Conservation (phyloP, 2,113 vertebrate genomes). For the Malurus cyaneus region DNA sequence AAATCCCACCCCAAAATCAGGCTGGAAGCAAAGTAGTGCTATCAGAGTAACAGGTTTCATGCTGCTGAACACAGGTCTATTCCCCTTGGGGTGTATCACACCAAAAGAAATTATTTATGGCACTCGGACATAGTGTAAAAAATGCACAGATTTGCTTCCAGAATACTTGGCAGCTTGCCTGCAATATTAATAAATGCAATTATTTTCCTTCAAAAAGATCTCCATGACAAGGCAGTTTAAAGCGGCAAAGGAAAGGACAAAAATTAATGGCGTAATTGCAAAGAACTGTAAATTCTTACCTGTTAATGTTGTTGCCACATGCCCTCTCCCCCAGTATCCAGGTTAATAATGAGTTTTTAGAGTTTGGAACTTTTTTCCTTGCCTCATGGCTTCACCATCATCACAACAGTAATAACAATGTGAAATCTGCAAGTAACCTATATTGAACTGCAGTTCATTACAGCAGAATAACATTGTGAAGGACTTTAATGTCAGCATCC, state of each 20-base stretch:
- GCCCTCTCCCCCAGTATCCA: not conserved
- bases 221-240: not conserved
- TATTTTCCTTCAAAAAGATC: not conserved
- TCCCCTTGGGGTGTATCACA: not conserved
- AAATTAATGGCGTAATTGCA: not conserved
- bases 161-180: not conserved
- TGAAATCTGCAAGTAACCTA: not conserved
- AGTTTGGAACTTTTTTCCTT: not conserved
- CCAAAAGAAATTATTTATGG: not conserved
- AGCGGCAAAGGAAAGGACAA: not conserved
- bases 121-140: not conserved
- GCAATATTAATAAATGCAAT: not conserved
- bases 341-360: not conserved
- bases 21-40: not conserved
- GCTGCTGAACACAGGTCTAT: not conserved
- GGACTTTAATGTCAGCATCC: not conserved
- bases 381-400: not conserved
- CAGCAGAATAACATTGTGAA: not conserved
- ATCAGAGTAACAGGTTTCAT: not conserved
- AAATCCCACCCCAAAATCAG: not conserved
- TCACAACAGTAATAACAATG: not conserved
- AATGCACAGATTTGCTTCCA: not conserved
- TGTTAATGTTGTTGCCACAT: not conserved
- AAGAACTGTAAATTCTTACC: slow-evolving; percentile 4
- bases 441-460: slow-evolving; percentile 13